Percentiles rank a stretch among this genome's conserved stretches.
Conservation (phyloP, 2,113 vertebrate genomes). For the Lepus europaeus region DNA sequence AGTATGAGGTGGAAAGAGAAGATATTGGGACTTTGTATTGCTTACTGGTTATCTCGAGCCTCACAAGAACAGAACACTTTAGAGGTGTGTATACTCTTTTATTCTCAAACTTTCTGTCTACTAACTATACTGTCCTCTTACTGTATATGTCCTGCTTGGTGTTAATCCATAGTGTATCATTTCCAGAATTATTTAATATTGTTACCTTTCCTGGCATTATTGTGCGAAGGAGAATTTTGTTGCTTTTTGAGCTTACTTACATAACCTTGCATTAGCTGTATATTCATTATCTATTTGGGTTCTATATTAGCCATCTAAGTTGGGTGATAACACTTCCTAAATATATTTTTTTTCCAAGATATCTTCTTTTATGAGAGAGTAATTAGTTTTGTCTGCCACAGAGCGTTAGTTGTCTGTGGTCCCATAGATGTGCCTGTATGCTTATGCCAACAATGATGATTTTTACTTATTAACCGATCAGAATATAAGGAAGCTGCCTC, state of each 20-base stretch:
- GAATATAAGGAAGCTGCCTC: not conserved
- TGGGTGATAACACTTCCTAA: not conserved
- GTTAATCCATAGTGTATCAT: no score
- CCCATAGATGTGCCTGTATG: not conserved
- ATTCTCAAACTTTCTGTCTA: not conserved
- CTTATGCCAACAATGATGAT: not conserved
- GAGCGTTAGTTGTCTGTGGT: not conserved
- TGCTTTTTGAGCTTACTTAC: constrained; percentile 28
- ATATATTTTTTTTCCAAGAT: not conserved
- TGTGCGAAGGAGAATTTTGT: constrained; percentile 2
- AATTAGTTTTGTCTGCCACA: not conserved
- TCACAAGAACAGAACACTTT: not conserved
- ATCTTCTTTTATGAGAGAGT: not conserved
- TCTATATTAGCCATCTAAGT: not conserved
- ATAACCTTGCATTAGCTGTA: not conserved
- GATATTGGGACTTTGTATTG: not conserved
- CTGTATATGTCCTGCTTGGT: no score
- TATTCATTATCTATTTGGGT: constrained; percentile 1
- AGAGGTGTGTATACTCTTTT: not conserved
- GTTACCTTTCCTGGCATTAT: not conserved
- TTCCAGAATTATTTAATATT: not conserved
- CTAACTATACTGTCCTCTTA: not conserved
- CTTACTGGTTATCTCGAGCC: constrained; percentile 17
- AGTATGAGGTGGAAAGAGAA: not conserved
- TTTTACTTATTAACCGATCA: constrained; percentile 8